These are phyloP conservation scores for Morpho achilles DNA, from an alignment of 2,888 invertebrate genomes.

Conservation along the genomic window DNA sequence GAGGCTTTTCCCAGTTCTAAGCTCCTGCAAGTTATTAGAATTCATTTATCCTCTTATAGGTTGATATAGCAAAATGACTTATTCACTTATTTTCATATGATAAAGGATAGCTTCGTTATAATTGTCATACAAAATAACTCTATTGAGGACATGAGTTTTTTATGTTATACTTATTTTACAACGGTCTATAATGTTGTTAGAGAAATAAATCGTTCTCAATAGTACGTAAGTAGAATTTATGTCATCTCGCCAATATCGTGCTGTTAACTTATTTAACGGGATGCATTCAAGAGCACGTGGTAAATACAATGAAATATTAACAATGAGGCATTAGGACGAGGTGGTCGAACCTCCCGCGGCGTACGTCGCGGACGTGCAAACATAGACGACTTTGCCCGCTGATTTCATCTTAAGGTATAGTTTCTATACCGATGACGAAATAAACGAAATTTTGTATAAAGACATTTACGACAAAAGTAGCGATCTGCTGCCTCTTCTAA, in stretches of 20 bases:
- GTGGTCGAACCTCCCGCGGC: constrained; percentile 58
- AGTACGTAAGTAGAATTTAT: constrained; percentile 23
- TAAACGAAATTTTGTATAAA: neutral
- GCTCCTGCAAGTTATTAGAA: too few species aligned
- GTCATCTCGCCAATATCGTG: constrained; percentile 24
- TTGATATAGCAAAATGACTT: too few species aligned
- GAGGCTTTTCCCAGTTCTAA: too few species aligned
- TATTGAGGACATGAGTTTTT: neutral
- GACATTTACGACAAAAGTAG: neutral
- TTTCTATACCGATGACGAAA: constrained; percentile 17
- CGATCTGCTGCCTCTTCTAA: too few species aligned
- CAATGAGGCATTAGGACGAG: constrained; percentile 35
- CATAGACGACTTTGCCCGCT: constrained; percentile 51
- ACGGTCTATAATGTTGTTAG: neutral
- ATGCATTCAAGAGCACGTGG: constrained; percentile 19
- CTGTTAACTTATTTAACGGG: constrained; percentile 24
- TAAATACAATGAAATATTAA: constrained; percentile 29
- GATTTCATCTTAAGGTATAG: constrained; percentile 46
- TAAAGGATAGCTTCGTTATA: too few species aligned
- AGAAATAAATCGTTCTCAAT: constrained; percentile 15
- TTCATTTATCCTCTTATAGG: too few species aligned
- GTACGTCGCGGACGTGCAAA: constrained; percentile 58
- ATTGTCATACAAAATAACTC: too few species aligned
- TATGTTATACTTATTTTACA: neutral
- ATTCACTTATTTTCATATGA: too few species aligned